Percentiles rank a stretch among this genome's conserved stretches.
phyloP scores from a whole-genome alignment of 2,888 invertebrate genomes.

The Phrixothrix hirtus region DNA sequence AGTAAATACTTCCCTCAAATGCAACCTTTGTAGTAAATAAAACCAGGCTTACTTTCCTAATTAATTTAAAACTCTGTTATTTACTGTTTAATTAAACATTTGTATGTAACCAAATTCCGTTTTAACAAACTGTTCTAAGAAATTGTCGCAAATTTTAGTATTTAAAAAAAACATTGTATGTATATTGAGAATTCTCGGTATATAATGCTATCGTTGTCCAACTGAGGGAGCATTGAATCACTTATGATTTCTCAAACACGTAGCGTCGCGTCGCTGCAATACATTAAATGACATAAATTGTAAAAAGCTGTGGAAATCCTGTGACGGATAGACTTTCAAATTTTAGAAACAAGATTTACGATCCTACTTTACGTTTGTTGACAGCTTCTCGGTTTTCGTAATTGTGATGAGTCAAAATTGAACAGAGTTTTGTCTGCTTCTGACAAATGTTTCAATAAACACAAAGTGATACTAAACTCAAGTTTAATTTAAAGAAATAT shows the following conservation, averaged over 20 bases:
- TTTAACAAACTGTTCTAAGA: too few species aligned
- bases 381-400: slow-evolving; percentile 27
- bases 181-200: too few species aligned
- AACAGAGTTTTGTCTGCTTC: slow-evolving; percentile 22
- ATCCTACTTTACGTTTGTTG: slow-evolving; percentile 22
- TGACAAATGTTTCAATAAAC: slow-evolving; percentile 23
- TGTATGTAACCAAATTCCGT: too few species aligned
- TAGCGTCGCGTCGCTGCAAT: background rate
- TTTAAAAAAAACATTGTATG: too few species aligned
- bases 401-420: slow-evolving; percentile 28
- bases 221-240: too few species aligned
- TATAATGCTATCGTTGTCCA: too few species aligned
- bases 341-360: slow-evolving; percentile 31
- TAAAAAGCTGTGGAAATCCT: slow-evolving; percentile 15
- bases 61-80: slow-evolving; percentile 1
- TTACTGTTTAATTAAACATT: too few species aligned
- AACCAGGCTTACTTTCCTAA: background rate
- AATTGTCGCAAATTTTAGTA: too few species aligned
- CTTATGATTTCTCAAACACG: too few species aligned
- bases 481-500: too few species aligned
- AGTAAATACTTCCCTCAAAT: background rate
- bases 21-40: background rate
- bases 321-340: slow-evolving; percentile 32
- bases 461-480: too few species aligned
- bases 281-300: slow-evolving; percentile 5